Percentiles rank a stretch among this genome's conserved stretches.
phyloP scores from a whole-genome alignment of 2,888 invertebrate genomes.

The Protophormia terraenovae region DNA sequence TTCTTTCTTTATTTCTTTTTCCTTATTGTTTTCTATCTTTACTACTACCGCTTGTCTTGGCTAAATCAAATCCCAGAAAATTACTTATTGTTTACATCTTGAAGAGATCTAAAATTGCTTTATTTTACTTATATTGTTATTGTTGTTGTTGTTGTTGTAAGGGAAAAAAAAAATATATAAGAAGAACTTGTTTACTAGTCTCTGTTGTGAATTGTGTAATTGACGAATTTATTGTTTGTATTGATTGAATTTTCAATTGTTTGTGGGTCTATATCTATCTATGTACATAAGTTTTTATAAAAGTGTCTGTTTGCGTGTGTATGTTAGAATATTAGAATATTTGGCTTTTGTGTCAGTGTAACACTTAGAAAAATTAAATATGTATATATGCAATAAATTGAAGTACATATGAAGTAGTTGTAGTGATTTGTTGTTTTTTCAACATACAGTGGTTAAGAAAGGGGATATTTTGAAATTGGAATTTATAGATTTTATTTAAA shows the following conservation, averaged over 20 bases:
- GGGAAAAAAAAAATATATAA: background rate
- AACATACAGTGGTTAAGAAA: background rate
- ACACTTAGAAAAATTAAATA: background rate
- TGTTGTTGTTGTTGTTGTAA: conserved; percentile 71
- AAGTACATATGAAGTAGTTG: background rate
- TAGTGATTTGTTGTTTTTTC: conserved; percentile 21
- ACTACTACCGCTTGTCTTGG: background rate
- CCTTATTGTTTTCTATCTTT: background rate
- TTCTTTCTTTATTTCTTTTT: background rate
- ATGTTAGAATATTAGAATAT: background rate
- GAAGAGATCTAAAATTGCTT: conserved; percentile 30
- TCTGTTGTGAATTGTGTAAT: conserved; percentile 55
- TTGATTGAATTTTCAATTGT: conserved; percentile 62
- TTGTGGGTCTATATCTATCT: conserved; percentile 63
- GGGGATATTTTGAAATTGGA: too few relatives aligned
- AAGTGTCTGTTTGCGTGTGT: conserved; percentile 20
- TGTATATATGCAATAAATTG: conserved; percentile 14
- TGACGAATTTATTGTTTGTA: conserved; percentile 68
- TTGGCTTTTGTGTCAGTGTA: conserved; percentile 37
- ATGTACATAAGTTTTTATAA: too few relatives aligned
- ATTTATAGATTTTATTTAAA: too few relatives aligned
- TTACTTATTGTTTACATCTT: conserved; percentile 33
- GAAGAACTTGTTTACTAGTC: conserved; percentile 64
- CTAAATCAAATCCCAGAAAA: conserved; percentile 28
- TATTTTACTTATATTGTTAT: conserved; percentile 1